Evolutionary conservation across 1,140 invertebrate genomes (phyloP).

Genomic region (Cotesia typhae): DNA sequence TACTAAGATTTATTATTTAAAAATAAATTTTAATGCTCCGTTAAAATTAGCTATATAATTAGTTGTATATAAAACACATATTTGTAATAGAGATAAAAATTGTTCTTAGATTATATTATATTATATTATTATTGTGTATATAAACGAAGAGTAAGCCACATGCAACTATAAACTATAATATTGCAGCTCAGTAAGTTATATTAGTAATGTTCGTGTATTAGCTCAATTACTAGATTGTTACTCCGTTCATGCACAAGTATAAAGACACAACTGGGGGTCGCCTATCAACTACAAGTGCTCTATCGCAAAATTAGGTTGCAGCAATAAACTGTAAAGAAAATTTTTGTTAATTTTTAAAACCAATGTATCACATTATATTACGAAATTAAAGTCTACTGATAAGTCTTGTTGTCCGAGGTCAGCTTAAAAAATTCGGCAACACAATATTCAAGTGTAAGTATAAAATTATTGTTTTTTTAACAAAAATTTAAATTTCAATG

Average conservation of each 20-base stretch:
- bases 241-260: background rate
- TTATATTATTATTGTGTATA: background rate
- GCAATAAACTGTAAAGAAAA: background rate
- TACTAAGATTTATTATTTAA: background rate
- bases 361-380: too few species aligned
- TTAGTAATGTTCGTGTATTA: conserved; percentile 19
- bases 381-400: too few species aligned
- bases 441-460: too few species aligned
- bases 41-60: too few species aligned
- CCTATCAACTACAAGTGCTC: background rate
- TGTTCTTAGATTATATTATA: background rate
- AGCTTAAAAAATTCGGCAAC: too few species aligned
- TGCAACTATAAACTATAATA: background rate
- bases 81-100: background rate
- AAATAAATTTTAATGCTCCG: background rate
- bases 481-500: too few species aligned
- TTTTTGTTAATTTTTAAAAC: too few species aligned
- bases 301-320: background rate
- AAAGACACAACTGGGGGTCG: background rate
- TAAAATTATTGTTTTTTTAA: too few species aligned
- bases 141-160: too few species aligned
- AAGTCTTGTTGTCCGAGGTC: too few species aligned
- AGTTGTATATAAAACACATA: background rate
- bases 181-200: conserved; percentile 2
- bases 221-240: conserved; percentile 25